Evolutionary conservation across 1,140 invertebrate genomes (phyloP).

Genomic region (Zophobas atratus): DNA sequence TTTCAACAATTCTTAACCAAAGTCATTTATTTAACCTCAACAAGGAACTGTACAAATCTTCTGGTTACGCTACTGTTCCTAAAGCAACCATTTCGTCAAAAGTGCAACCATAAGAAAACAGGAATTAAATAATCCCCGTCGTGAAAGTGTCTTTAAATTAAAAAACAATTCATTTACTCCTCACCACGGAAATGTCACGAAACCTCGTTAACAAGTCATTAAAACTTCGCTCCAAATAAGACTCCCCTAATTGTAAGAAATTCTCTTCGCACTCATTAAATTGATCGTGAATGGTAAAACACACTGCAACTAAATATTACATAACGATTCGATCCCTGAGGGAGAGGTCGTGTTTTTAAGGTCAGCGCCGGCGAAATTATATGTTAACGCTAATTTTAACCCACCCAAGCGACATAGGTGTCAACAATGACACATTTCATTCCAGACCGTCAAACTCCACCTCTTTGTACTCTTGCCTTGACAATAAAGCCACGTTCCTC

Average conservation of each 20-base stretch:
- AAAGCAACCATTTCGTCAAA: too few species aligned
- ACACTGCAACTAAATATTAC: constrained; percentile 4
- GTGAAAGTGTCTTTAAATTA: not conserved
- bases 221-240: not conserved
- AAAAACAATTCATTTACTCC: not conserved
- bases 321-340: constrained; percentile 3
- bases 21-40: too few species aligned
- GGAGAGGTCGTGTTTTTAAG: constrained; percentile 4
- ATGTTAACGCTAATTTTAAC: not conserved
- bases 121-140: too few species aligned
- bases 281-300: not conserved
- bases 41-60: too few species aligned
- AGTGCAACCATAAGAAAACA: too few species aligned
- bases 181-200: not conserved
- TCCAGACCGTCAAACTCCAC: not conserved
- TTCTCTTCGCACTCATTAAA: not conserved
- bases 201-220: constrained; percentile 12
- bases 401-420: not conserved
- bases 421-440: not conserved
- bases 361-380: not conserved
- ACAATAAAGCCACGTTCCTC: not conserved
- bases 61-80: too few species aligned
- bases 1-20: too few species aligned
- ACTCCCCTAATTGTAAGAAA: not conserved
- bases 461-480: too few species aligned